Evolutionary conservation across 2,888 invertebrate genomes (phyloP).

Genomic region (Calliopum simillimum): DNA sequence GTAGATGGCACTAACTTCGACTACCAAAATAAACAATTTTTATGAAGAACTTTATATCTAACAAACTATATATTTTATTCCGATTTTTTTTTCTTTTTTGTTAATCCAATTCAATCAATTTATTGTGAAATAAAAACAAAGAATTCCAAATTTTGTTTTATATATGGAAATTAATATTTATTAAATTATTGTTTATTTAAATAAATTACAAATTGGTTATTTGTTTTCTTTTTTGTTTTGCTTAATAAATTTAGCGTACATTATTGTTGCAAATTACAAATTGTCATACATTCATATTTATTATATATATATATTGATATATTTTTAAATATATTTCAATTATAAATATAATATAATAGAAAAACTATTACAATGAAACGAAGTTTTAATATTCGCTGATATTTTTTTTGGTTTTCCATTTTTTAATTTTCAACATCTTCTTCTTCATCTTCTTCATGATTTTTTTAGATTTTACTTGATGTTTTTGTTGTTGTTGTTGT

Average conservation of each 20-base stretch:
- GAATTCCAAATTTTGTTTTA: conserved; percentile 24
- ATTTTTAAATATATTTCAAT: conserved; percentile 15
- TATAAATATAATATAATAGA: conserved; percentile 51
- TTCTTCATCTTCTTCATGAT: not conserved
- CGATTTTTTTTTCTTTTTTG: not conserved
- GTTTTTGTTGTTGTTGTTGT: conserved; percentile 26
- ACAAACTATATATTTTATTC: not conserved
- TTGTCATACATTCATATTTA: conserved; percentile 63
- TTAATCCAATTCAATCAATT: not conserved
- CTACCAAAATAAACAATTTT: too few relatives aligned
- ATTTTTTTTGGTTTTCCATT: conserved; percentile 17
- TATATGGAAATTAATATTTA: conserved; percentile 36
- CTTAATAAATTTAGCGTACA: conserved; percentile 58
- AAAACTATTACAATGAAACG: conserved; percentile 46
- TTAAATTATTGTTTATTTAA: conserved; percentile 34
- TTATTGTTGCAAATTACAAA: conserved; percentile 66
- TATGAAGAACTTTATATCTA: too few relatives aligned
- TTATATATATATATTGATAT: conserved; percentile 22
- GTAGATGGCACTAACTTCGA: too few relatives aligned
- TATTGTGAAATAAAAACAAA: conserved; percentile 13
- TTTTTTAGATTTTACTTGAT: not conserved
- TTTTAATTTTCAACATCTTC: conserved; percentile 12
- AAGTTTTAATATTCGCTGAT: conserved; percentile 33
- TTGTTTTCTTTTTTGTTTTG: conserved; percentile 14
- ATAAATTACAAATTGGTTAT: conserved; percentile 44